These are phyloP conservation scores for Epistrophe eligans DNA, from an alignment of 2,888 invertebrate genomes.

Conservation along the genomic window DNA sequence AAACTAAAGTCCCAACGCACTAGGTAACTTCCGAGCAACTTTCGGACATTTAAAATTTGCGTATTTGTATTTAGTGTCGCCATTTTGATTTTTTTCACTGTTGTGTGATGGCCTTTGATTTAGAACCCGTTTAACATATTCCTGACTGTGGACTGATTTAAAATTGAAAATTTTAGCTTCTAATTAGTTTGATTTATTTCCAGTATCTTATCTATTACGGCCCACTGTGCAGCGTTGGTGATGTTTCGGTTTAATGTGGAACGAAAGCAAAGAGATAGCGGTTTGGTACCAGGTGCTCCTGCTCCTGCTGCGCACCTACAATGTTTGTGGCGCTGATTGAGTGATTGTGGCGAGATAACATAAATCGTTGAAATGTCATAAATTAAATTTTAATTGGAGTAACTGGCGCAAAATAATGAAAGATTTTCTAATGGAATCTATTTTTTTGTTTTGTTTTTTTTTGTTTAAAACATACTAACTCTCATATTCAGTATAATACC, in stretches of 20 bases:
- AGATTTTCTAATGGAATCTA: constrained; percentile 64
- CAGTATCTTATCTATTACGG: background rate
- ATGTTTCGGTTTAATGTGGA: constrained; percentile 49
- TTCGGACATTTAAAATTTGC: too few species aligned
- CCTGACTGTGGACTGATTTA: too few species aligned
- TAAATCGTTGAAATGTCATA: constrained; percentile 74
- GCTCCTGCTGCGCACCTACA: constrained; percentile 70
- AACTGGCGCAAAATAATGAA: constrained; percentile 31
- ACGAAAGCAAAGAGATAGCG: constrained; percentile 60
- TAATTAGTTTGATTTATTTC: background rate
- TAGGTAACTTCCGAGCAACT: too few species aligned
- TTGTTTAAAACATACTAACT: background rate
- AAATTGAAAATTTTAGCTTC: too few species aligned
- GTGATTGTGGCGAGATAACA: constrained; percentile 73
- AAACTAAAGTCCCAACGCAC: too few species aligned
- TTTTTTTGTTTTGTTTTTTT: background rate
- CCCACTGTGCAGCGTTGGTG: background rate
- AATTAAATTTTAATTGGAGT: constrained; percentile 75
- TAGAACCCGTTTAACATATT: too few species aligned
- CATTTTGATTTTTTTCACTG: too few species aligned
- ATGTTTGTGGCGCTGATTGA: constrained; percentile 72
- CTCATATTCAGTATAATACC: constrained; percentile 12
- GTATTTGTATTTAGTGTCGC: too few species aligned
- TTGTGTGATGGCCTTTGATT: too few species aligned
- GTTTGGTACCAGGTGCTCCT: constrained; percentile 61